Percentiles rank a stretch among this genome's conserved stretches.
Conservation (phyloP, 2,888 invertebrate genomes). For the Proisotoma minuta region DNA sequence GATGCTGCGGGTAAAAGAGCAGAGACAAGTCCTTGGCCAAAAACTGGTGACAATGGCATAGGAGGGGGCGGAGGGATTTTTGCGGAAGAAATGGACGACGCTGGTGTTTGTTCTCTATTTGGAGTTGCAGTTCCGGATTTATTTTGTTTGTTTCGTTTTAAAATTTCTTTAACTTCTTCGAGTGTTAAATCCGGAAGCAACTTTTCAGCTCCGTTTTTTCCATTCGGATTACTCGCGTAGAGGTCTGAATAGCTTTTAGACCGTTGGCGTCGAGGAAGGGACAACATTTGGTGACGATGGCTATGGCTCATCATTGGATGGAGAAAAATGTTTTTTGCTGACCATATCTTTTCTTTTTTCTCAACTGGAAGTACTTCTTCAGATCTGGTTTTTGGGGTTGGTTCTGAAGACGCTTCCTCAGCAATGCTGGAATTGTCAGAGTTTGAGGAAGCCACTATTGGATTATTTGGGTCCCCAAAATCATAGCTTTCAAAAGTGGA, state of each 20-base stretch:
- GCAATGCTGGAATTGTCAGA: not conserved
- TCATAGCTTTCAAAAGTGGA: not conserved
- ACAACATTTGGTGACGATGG: not conserved
- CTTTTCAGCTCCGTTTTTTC: conserved; percentile 7
- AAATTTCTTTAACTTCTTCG: conserved; percentile 32
- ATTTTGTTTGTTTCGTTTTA: conserved; percentile 6
- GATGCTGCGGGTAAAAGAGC: conserved; percentile 12
- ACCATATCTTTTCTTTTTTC: not conserved
- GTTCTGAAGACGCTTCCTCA: too few relatives aligned
- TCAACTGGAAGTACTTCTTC: not conserved
- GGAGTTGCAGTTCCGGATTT: not conserved
- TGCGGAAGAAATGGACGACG: not conserved
- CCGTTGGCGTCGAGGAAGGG: conserved; percentile 23
- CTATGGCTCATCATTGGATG: conserved; percentile 21
- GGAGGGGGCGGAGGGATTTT: not conserved
- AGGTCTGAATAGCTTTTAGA: conserved; percentile 33
- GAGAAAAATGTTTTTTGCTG: conserved; percentile 10
- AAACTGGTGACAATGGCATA: not conserved
- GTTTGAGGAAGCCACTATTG: not conserved
- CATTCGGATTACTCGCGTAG: conserved; percentile 1
- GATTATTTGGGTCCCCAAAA: not conserved
- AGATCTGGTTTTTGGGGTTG: not conserved
- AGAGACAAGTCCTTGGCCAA: not conserved
- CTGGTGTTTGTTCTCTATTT: not conserved
- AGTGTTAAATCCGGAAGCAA: conserved; percentile 33